Base-by-base conservation (phyloP, 2,888 invertebrate species). In the Aphodius sticticus region DNA sequence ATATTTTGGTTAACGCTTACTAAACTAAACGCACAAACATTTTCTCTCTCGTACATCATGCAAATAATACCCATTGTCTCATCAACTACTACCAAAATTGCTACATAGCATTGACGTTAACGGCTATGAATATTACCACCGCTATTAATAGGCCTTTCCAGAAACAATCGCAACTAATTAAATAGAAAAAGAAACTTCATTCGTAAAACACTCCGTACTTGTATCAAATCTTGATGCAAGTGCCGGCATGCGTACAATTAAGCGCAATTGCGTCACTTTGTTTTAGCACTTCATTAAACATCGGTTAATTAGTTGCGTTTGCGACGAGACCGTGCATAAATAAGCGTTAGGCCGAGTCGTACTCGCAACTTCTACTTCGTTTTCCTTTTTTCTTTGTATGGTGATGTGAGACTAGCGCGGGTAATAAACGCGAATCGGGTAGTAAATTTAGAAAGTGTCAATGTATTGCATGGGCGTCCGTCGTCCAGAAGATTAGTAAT, bases 391-490 rank as follows among this genome's bases (percentile, higher is more conserved):
- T 53, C 53, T 12, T 53, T 53, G 53, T 12, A 53, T 12, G 53
- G 53, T 53, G 53, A 53, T 12, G 53, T 53, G 53, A 53, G 53
- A 5, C 12, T 53, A 53, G 53, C 74, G 37, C 74, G 36, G 74
- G 35, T 74, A 74, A 74, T 74, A 74, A 74, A 74, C 37, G 74
- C 74, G 35, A 74, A 37, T 26, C 74, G 74, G 36, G 74, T 37
- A 36, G 80, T 80, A 80, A 80, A 80, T 80, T 80, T 80, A 78
- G 80, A 80, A 80, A 80, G 80, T 80, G 80, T 80, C 80, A 80
- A 80, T 80, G 80, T 78, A 78, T 53, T 69, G 71, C 71, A 71
- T 38, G 71, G 53, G 70, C 36, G 71, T 78, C 15, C 53, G 53
- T 80, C 78, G 74, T 69, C 72, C 38, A 37, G 76, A 69, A 78